Conservation (phyloP, 2,797 vertebrate genomes). For the Fundulus diaphanus region DNA sequence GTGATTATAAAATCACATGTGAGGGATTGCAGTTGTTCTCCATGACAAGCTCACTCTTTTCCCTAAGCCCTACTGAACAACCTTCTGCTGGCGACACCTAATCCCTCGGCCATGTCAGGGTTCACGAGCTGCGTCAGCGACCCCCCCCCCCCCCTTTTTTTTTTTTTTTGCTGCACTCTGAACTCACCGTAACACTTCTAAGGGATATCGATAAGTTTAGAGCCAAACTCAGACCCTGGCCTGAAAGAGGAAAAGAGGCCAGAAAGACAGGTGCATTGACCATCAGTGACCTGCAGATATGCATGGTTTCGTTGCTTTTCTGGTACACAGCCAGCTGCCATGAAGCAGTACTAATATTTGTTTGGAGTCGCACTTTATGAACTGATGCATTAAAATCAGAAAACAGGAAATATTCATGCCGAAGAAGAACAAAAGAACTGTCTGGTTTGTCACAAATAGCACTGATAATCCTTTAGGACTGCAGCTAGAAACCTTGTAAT, state of each 20-base stretch:
- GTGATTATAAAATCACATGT: slow-evolving; percentile 75
- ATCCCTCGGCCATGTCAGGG: slow-evolving; percentile 23
- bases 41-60: slow-evolving; percentile 50
- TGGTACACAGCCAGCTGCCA: slow-evolving; percentile 4
- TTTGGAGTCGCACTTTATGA: background rate
- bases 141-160: too few species aligned
- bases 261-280: slow-evolving; percentile 6
- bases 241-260: background rate
- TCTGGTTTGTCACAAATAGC: background rate
- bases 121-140: slow-evolving; percentile 25
- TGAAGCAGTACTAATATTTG: slow-evolving; percentile 1
- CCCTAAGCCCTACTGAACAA: slow-evolving; percentile 12
- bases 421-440: background rate
- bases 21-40: slow-evolving; percentile 60
- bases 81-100: slow-evolving; percentile 32
- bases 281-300: slow-evolving; percentile 7
- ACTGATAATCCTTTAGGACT: background rate
- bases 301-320: background rate
- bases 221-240: background rate
- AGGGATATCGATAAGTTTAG: slow-evolving; percentile 10
- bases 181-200: slow-evolving; percentile 8
- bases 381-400: background rate
- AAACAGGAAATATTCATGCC: background rate
- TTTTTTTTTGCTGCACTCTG: slow-evolving; percentile 2
- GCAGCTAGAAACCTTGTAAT: background rate